Percentiles rank a stretch among this genome's conserved stretches.
phyloP scores from a whole-genome alignment of 1,140 invertebrate genomes.

The Drosophila elegans region DNA sequence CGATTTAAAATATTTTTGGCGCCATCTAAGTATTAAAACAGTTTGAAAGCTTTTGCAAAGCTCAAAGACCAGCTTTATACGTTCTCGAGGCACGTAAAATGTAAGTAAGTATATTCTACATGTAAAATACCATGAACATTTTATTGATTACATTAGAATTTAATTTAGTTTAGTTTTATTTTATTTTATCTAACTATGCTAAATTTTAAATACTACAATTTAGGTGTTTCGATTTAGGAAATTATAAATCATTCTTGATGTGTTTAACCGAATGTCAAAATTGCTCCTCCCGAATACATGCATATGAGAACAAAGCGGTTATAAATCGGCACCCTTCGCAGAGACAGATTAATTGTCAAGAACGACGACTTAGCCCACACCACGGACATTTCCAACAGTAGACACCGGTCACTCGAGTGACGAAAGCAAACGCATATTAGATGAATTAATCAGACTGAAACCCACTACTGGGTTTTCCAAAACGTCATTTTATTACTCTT shows the following conservation, averaged over 20 bases:
- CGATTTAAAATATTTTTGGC: not conserved
- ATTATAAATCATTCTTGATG: no score
- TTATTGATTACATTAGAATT: no score
- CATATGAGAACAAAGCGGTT: constrained; percentile 44
- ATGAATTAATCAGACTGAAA: not conserved
- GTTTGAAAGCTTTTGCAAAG: not conserved
- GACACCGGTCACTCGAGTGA: constrained; percentile 11
- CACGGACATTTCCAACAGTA: constrained; percentile 4
- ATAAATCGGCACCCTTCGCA: constrained; percentile 44
- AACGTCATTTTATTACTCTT: not conserved
- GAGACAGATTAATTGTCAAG: constrained; percentile 22
- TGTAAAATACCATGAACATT: no score
- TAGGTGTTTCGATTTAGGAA: no score
- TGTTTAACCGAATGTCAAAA: no score
- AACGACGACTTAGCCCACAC: constrained; percentile 4
- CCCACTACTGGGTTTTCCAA: constrained; percentile 2
- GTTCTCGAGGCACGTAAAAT: no score
- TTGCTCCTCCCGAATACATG: constrained; percentile 14
- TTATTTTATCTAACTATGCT: no score
- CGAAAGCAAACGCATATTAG: constrained; percentile 3
- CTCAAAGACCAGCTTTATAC: not conserved
- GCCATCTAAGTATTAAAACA: not conserved
- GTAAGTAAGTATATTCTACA: no score
- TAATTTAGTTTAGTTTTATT: no score
- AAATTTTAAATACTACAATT: no score